A percentile compares a stretch with the other conserved stretches of the same genome.
phyloP scores from a whole-genome alignment of 2,888 invertebrate species.

The Eudemis profundana region DNA sequence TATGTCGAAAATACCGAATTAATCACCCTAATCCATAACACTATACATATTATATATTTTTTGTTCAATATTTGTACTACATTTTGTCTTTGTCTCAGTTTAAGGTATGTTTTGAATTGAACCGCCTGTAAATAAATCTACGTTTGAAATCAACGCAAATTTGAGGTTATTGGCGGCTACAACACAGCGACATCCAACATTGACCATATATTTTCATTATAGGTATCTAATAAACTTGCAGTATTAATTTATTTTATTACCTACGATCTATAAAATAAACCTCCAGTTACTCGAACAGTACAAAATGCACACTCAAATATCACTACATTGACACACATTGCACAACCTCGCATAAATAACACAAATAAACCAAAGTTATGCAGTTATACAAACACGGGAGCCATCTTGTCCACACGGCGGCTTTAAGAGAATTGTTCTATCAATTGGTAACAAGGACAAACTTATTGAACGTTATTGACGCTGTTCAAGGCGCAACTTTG shows the following conservation, averaged over 20 bases:
- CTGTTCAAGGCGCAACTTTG: slow-evolving; percentile 15
- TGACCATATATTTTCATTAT: too few species aligned
- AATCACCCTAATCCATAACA: too few species aligned
- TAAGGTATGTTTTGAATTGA: too few species aligned
- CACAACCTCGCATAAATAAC: slow-evolving; percentile 38
- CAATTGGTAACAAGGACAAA: slow-evolving; percentile 44
- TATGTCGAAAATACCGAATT: too few species aligned
- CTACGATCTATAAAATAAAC: background rate
- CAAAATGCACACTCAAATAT: slow-evolving; percentile 18
- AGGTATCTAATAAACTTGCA: too few species aligned
- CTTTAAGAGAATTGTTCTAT: slow-evolving; percentile 44
- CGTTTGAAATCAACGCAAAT: too few species aligned
- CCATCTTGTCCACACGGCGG: slow-evolving; percentile 38
- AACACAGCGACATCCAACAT: too few species aligned
- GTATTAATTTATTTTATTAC: background rate
- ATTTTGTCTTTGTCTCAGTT: too few species aligned
- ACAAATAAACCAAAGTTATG: slow-evolving; percentile 33
- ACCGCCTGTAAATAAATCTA: too few species aligned
- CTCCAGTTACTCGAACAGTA: slow-evolving; percentile 11
- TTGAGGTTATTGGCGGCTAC: too few species aligned
- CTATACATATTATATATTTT: too few species aligned
- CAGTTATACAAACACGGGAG: slow-evolving; percentile 38
- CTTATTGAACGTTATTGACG: slow-evolving; percentile 39
- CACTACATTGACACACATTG: slow-evolving; percentile 22
- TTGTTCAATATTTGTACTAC: too few species aligned